Percentiles rank a stretch among this genome's conserved stretches.
These are phyloP conservation scores for Hedychridium roseum DNA, from an alignment of 2,888 invertebrate species.

Conservation along the genomic window DNA sequence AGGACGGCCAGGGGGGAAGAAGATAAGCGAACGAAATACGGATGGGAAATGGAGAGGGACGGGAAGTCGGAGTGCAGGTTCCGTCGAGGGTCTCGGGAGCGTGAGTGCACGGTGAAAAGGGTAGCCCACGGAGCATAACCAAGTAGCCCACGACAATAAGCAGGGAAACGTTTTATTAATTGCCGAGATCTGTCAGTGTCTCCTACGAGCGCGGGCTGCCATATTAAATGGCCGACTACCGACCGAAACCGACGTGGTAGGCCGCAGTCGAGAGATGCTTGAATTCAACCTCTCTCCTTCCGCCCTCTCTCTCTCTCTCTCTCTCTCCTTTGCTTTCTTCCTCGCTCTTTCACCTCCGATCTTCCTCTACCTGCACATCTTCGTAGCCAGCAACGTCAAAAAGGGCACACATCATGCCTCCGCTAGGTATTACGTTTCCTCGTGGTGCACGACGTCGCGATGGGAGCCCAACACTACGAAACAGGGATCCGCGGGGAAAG, in stretches of 20 bases:
- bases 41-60: constrained; percentile 3
- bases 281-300: no score
- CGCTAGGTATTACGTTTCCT: constrained; percentile 43
- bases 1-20: no score
- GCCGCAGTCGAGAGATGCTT: constrained; percentile 22
- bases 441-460: constrained; percentile 16
- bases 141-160: constrained; percentile 59
- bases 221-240: constrained; percentile 53
- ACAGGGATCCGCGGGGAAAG: constrained; percentile 7
- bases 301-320: constrained; percentile 1
- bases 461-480: constrained; percentile 1
- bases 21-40: no score
- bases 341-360: no score
- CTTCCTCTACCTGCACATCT: no score
- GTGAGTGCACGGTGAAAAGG: constrained; percentile 46
- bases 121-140: constrained; percentile 53
- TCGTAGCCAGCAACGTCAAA: no score
- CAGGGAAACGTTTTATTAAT: constrained; percentile 62
- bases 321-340: constrained; percentile 5
- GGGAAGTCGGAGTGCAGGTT: constrained; percentile 5
- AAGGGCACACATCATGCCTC: no score
- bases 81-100: constrained; percentile 10
- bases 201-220: constrained; percentile 41
- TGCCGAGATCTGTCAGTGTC: constrained; percentile 61
- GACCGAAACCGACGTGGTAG: constrained; percentile 43